phyloP scores from a whole-genome alignment of 2,113 vertebrate genomes.

The Haplochromis vanheusdeni region DNA sequence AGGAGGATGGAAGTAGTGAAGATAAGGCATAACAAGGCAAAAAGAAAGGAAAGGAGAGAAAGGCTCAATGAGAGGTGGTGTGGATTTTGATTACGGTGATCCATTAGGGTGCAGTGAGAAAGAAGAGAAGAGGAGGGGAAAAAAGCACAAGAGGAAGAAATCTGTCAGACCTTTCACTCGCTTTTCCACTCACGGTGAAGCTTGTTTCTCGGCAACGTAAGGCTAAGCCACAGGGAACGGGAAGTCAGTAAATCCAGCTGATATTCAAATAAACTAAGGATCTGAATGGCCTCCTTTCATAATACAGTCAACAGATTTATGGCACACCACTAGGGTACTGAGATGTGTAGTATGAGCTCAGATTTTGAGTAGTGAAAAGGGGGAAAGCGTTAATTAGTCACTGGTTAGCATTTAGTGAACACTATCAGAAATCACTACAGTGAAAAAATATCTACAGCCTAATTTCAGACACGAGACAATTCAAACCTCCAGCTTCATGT shows the following conservation, averaged over 20 bases:
- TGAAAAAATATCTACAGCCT: neutral
- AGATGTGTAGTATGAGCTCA: neutral
- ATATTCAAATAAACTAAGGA: constrained; percentile 2
- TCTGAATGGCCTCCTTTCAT: neutral
- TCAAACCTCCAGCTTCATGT: neutral
- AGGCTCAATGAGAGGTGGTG: neutral
- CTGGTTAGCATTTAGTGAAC: neutral
- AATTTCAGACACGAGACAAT: neutral
- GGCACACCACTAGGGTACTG: neutral
- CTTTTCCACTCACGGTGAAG: constrained; percentile 18
- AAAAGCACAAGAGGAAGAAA: constrained; percentile 57
- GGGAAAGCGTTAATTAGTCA: neutral
- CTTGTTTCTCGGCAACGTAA: constrained; percentile 27
- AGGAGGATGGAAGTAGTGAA: neutral
- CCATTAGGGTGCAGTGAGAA: constrained; percentile 41
- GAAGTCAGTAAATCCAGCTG: constrained; percentile 25
- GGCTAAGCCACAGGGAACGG: constrained; percentile 25
- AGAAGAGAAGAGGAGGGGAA: constrained; percentile 34
- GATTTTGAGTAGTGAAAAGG: neutral
- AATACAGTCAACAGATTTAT: neutral
- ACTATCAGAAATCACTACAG: neutral
- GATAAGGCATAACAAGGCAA: neutral
- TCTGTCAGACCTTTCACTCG: constrained; percentile 53
- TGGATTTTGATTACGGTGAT: constrained; percentile 37
- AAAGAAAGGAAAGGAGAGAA: neutral